Conservation (phyloP, 2,797 vertebrate species). For the Acanthurus tractus region DNA sequence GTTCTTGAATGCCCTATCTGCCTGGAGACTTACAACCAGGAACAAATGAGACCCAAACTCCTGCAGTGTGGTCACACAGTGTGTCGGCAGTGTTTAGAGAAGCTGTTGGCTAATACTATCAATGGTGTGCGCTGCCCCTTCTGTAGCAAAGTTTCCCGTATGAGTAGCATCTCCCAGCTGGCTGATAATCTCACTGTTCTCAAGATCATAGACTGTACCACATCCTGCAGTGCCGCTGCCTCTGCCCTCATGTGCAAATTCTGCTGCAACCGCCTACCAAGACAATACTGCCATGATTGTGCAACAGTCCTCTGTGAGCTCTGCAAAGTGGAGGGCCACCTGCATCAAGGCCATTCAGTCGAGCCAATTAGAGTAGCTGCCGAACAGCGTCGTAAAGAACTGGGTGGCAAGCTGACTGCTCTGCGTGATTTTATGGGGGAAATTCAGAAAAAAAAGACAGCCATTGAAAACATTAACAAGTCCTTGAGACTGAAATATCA, state of each 20-base stretch:
- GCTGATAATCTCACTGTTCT: constrained; percentile 96
- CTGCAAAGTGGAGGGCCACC: constrained; percentile 88
- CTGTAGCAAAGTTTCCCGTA: constrained; percentile 95
- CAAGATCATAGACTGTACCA: constrained; percentile 94
- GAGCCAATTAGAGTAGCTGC: constrained; percentile 90
- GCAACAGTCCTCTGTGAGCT: constrained; percentile 89
- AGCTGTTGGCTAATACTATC: constrained; percentile 94
- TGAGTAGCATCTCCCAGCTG: constrained; percentile 93
- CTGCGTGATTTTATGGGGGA: constrained; percentile 90
- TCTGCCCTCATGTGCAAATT: constrained; percentile 92
- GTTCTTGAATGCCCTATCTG: constrained; percentile 98
- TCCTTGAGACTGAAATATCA: constrained; percentile 90
- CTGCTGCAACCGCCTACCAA: constrained; percentile 92
- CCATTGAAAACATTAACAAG: constrained; percentile 90
- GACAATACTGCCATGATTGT: constrained; percentile 92
- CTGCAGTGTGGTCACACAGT: constrained; percentile 97
- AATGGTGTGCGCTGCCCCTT: constrained; percentile 97
- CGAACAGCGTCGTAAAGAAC: constrained; percentile 90
- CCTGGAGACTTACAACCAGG: constrained; percentile 95
- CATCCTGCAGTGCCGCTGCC: constrained; percentile 88
- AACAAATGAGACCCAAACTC: constrained; percentile 94
- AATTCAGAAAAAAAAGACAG: constrained; percentile 92
- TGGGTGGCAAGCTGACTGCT: constrained; percentile 86
- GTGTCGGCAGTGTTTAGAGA: constrained; percentile 96
- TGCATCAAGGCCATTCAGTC: constrained; percentile 88